Base-by-base conservation (phyloP, 1,140 invertebrate genomes). In the Apis cerana region DNA sequence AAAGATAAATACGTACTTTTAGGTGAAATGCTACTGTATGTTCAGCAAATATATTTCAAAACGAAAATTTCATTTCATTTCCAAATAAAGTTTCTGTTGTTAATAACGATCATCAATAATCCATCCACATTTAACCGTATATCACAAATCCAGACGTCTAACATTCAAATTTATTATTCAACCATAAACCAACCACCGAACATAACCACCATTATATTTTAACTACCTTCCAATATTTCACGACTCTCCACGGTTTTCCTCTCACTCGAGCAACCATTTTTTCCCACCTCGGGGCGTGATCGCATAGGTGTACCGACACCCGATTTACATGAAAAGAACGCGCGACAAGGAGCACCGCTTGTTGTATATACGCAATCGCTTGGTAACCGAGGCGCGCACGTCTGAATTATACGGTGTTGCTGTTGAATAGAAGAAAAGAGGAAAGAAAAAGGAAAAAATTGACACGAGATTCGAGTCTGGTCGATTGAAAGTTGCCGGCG, bases 401-500 rank as follows among this genome's bases (percentile, higher is more conserved):
- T 56, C 72, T 83, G 78, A 84, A 83, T 89, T 88, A 87, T 79
- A 75, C 83, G 78, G 75, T 71, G 69, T 64, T n/a, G 59, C 17
- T 62, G 17, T n/a, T 77, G 62, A 72, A 59, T 68, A 79, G 84
- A 85, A 85, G 80, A 52, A 43, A 52, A 19, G 33, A 13, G 21
- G 2, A 5, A 67, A n/a, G 33, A 67, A 33, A 33, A 76, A 77
- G 58, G 19, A 56, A 78, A 85, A 85, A 76, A 67, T 61, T 27
- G 58, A 61, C 17, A 11, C 65, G 61, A 78, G 61, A 83, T 83
- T 83, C 81, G 75, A 74, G 59, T 67, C 10, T 13, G 50, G 83
- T 78, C 88, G 81, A 89, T 90, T 86, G 89, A 91, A 90, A 91
- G 89, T 90, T 85, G 85, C 85, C 87, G 84, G 70, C 75, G 69